Evolutionary conservation across 2,888 invertebrate genomes (phyloP), one percentile per base, ranked within the genome.

Genomic region (Carterocephalus palaemon): DNA sequence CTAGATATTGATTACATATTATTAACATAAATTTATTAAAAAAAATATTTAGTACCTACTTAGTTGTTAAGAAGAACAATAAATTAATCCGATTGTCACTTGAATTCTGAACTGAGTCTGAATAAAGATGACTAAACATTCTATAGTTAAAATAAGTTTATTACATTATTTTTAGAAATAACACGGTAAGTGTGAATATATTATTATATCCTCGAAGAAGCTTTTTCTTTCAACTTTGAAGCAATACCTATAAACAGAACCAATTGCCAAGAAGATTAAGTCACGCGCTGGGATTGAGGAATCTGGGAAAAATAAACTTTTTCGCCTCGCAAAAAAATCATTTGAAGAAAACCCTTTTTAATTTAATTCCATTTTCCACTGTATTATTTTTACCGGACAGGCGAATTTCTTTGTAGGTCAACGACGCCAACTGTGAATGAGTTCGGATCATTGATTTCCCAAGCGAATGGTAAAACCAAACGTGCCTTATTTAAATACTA

Each of bases 361-460:
- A 26, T 39, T 46, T 46, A 7, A 33, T 33, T 38, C 33, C 16
- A 13, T 33, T 36, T 45, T 42, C 43, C 32, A 49, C 34, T 53
- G 66, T 68, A 70, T 75, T 72, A 70, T 70, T 73, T 70, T 63
- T 60, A 62, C 62, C 53, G 59, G 58, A 55, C 59, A 59, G 59
- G 59, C 57, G 54, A 60, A 59, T 64, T 64, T 58, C 66, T 71
- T 75, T 72, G 57, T 73, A 69, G 75, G 75, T 72, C 72, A 72
- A 57, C 53, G 49, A 59, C 59, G 56, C 60, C 52, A 48, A 53
- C 55, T 57, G 47, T 52, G 57, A 68, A 64, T 64, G 70, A 73
- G 66, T 71, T 57, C 58, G 61, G 64, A 64, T 70, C 76, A 76
- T 70, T 81, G 80, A 81, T 81, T 81, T 81, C 79, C 79, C 79